Conservation (phyloP, 2,797 vertebrate species). For the Pipistrellus kuhlii region DNA sequence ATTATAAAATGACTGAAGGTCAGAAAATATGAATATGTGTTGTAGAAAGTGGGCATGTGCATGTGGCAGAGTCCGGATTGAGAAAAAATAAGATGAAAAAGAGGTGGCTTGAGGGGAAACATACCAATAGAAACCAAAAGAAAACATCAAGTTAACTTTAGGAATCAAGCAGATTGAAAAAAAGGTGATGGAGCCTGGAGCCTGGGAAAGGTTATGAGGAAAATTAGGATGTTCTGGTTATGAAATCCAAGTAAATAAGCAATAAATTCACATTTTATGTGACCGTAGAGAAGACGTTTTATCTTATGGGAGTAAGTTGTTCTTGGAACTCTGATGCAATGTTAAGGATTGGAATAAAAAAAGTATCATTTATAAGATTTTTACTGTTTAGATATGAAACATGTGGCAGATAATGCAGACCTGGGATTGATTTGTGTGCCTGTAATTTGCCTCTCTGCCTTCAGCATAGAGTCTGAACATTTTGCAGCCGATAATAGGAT, state of each 20-base stretch:
- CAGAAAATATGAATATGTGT: slow-evolving; percentile 41
- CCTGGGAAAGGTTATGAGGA: neutral
- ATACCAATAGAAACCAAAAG: neutral
- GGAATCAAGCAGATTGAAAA: neutral
- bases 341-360: neutral
- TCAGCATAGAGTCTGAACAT: neutral
- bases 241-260: neutral
- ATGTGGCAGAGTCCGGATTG: neutral
- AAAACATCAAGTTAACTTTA: slow-evolving; percentile 35
- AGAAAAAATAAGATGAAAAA: slow-evolving; percentile 43
- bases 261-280: neutral
- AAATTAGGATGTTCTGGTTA: neutral
- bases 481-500: neutral
- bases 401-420: neutral
- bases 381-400: neutral
- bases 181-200: neutral
- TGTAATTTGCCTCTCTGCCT: slow-evolving; percentile 2
- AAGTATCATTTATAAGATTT: neutral
- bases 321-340: neutral
- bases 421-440: neutral
- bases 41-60: neutral
- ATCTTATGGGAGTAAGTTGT: neutral
- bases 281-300: neutral
- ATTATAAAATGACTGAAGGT: neutral
- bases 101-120: neutral